These are phyloP conservation scores for Myotis findleyi DNA, from an alignment of 2,797 vertebrate species.

Conservation along the genomic window DNA sequence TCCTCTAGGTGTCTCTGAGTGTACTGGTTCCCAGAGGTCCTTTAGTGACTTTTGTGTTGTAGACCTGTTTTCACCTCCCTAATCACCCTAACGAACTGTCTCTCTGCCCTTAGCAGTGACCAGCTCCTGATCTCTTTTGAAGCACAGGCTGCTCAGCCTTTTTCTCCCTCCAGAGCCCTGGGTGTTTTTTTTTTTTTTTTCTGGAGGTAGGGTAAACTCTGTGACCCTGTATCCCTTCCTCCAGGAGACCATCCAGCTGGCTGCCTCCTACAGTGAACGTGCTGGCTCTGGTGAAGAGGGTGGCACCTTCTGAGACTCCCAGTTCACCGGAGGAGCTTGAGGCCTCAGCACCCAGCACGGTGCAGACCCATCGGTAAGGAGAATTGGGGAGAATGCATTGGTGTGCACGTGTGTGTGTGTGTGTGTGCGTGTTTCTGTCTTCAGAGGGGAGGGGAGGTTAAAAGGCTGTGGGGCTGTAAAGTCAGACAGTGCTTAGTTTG, in stretches of 20 bases:
- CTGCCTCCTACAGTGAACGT: conserved; percentile 90
- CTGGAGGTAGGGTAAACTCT: background rate
- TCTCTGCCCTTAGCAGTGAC: background rate
- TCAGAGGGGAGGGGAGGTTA: background rate
- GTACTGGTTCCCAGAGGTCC: background rate
- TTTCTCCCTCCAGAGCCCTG: background rate
- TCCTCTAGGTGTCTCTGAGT: background rate
- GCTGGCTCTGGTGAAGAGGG: conserved; percentile 82
- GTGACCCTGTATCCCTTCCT: background rate
- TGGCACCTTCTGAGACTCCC: background rate
- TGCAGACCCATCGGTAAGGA: conserved; percentile 77
- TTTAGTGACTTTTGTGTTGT: background rate
- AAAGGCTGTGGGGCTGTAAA: background rate
- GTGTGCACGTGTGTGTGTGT: background rate
- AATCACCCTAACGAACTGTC: background rate
- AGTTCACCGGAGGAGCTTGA: background rate
- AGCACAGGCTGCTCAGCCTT: background rate
- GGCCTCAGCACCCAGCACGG: rapidly evolving
- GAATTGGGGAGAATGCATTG: background rate
- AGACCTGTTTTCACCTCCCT: background rate
- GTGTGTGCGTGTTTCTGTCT: background rate
- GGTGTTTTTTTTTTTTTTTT: background rate
- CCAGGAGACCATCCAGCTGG: conserved; percentile 96
- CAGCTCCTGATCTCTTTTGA: background rate
- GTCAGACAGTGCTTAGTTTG: background rate